Evolutionary conservation across 2,888 invertebrate species (phyloP).

Genomic region (Oligia strigilis): DNA sequence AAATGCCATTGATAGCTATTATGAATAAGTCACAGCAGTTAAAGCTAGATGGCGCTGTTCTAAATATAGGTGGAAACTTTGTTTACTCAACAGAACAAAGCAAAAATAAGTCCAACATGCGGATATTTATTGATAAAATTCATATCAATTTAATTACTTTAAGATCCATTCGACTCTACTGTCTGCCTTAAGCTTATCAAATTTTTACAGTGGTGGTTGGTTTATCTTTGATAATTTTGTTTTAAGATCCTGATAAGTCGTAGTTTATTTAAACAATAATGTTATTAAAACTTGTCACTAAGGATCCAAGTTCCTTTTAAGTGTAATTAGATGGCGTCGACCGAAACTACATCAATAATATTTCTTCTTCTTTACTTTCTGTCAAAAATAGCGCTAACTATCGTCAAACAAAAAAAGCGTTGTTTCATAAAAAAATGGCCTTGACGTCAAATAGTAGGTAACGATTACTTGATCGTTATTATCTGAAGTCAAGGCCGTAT

Average conservation of each 20-base stretch:
- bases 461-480: no score
- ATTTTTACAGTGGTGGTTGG: background rate
- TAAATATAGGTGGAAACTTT: background rate
- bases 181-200: no score
- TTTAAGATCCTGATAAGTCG: background rate
- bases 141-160: constrained; percentile 5
- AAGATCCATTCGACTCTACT: background rate
- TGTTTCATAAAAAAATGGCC: no score
- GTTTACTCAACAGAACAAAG: background rate
- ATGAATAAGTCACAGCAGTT: no score
- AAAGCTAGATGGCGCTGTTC: constrained; percentile 35
- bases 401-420: no score
- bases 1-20: no score
- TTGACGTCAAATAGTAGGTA: no score
- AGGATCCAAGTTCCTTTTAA: background rate
- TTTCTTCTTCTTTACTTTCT: background rate
- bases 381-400: no score
- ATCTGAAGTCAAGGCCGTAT: no score
- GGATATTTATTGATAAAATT: background rate
- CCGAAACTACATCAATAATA: no score
- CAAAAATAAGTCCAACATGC: background rate
- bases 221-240: background rate
- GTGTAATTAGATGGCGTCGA: background rate
- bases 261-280: background rate
- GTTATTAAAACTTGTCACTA: background rate